Evolutionary conservation across 1,140 invertebrate species (phyloP), one percentile per base, ranked within the genome.

Genomic region (Eurosta solidaginis): DNA sequence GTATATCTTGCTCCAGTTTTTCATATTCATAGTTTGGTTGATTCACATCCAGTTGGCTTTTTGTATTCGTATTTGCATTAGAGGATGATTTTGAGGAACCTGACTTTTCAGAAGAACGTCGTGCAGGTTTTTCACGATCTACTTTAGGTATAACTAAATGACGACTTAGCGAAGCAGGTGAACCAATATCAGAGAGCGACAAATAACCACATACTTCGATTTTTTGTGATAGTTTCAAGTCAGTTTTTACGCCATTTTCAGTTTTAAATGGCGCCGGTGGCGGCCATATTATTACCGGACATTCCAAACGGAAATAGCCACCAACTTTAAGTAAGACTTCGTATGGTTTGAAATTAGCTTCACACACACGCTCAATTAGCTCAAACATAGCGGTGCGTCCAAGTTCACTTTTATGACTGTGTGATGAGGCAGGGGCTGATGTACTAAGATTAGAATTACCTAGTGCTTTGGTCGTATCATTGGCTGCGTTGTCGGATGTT

Each of bases 111-210:
- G 74, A 78, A 0, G 85, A 83, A 6, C 85, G 75, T 20, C 85
- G 79, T 68, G 77, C 81, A 1, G 80, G 77, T 52, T 87, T 87
- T 36, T 87, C 85, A 0, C 82, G 80, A 29, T 88, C 86, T n/a
- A 88, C 80, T 80, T 91, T 91, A 1, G 97, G 96, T 78, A 98
- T 89, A 10, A 98, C 91, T 59, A 98, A 90, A 89, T 99, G 97
- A 33, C 96, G 91, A 59, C 96, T 98, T 77, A 97, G 90, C 4
- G 95, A 94, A 81, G 95, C 96, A n/a, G 97, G 97, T 81, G 96
- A 98, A n/a, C 96, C 95, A 33, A 96, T 91, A 87, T 96, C 95
- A 1, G 91, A 90, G 1, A 95, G 91, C n/a, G 93, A 91, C 75
- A 97, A 89, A 87, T 96, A 97, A 3, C 96, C 96, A 87, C 93